These are phyloP conservation scores for Saturnia pavonia DNA, from an alignment of 2,888 invertebrate species.

Conservation along the genomic window DNA sequence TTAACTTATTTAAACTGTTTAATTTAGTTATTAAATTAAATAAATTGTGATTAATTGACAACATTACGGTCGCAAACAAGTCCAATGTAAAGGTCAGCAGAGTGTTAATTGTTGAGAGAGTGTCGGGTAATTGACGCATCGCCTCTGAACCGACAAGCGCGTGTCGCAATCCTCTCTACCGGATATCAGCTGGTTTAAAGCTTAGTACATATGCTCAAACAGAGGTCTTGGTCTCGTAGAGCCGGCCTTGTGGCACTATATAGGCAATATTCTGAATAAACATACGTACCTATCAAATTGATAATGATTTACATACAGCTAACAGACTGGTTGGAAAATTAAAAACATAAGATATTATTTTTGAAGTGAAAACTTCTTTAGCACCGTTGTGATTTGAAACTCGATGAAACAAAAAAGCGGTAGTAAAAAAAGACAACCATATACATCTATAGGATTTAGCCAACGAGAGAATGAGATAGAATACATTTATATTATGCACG, in stretches of 20 bases:
- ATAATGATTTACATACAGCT: no score
- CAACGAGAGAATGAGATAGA: no score
- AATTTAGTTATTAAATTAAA: conserved; percentile 3
- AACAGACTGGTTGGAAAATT: no score
- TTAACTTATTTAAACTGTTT: neutral
- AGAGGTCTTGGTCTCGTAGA: neutral
- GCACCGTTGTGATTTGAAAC: no score
- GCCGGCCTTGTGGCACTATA: neutral
- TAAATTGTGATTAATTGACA: conserved; percentile 6
- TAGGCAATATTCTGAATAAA: no score
- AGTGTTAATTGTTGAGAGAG: conserved; percentile 12
- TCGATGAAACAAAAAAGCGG: no score
- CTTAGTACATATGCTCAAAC: neutral
- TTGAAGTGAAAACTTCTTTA: no score
- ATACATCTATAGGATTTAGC: no score
- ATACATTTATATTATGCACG: no score
- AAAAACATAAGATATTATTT: no score
- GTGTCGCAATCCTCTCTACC: neutral
- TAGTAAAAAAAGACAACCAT: no score
- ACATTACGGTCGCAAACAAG: neutral
- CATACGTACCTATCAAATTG: no score
- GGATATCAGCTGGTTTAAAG: conserved; percentile 1
- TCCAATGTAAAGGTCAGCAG: conserved; percentile 4
- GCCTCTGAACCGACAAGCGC: conserved; percentile 2
- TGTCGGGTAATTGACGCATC: conserved; percentile 1